phyloP scores from a whole-genome alignment of 2,113 vertebrate species.

The Tyrannus savana region DNA sequence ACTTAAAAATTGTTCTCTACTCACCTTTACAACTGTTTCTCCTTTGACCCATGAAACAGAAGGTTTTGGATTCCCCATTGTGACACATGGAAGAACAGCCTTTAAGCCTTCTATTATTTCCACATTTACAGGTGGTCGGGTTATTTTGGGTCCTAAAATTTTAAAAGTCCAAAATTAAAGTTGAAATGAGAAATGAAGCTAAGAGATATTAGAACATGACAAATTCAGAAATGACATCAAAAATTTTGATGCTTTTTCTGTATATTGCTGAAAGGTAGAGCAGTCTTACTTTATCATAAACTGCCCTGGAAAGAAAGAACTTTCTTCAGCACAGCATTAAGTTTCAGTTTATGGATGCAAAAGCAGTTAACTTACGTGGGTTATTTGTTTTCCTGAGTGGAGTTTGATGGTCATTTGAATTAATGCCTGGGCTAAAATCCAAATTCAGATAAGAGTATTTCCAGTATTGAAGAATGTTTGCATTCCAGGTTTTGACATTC shows the following conservation, averaged over 20 bases:
- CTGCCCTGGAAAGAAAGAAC: background rate
- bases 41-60: slow-evolving; percentile 95
- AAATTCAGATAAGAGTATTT: slow-evolving; percentile 29
- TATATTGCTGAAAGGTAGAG: background rate
- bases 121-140: slow-evolving; percentile 88
- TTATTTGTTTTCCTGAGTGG: background rate
- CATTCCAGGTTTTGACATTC: slow-evolving; percentile 28
- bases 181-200: background rate
- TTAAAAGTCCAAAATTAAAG: slow-evolving; percentile 6
- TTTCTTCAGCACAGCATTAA: background rate
- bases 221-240: background rate
- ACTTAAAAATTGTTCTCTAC: background rate
- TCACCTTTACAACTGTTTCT: slow-evolving; percentile 87
- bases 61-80: slow-evolving; percentile 94
- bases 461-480: background rate
- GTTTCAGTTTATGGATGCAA: background rate
- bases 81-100: slow-evolving; percentile 91
- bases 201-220: background rate
- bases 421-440: background rate
- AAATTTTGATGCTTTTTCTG: background rate
- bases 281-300: background rate
- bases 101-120: slow-evolving; percentile 92
- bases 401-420: background rate
- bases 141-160: slow-evolving; percentile 92
- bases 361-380: background rate